phyloP scores from a whole-genome alignment of 2,113 vertebrate genomes.

The Rattus norvegicus region DNA sequence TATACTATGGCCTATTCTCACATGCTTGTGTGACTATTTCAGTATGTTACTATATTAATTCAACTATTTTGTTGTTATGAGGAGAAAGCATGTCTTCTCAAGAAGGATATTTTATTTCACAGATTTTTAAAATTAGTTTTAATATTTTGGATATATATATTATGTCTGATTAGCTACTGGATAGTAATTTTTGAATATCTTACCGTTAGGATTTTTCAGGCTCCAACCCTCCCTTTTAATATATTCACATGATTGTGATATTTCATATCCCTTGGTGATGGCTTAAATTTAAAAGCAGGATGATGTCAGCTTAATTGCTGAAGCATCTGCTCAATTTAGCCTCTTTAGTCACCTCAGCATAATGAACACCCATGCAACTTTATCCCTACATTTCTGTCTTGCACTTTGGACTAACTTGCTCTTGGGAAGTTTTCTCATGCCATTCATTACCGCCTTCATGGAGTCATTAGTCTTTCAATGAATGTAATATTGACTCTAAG shows the following conservation, averaged over 20 bases:
- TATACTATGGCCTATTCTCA: no score
- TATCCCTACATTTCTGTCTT: neutral
- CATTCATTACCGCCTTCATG: fast-evolving
- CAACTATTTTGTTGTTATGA: neutral
- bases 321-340: neutral
- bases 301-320: fast-evolving
- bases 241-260: neutral
- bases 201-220: neutral
- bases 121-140: neutral
- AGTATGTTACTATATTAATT: neutral
- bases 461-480: neutral
- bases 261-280: fast-evolving
- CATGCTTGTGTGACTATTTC: neutral
- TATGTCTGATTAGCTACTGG: no score
- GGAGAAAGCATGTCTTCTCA: neutral
- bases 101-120: neutral
- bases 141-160: neutral
- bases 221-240: fast-evolving
- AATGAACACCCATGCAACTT: neutral
- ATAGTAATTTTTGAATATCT: neutral
- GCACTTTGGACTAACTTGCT: neutral
- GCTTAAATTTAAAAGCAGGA: neutral
- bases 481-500: neutral
- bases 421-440: neutral
- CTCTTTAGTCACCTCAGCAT: neutral